phyloP scores from a whole-genome alignment of 2,797 vertebrate species.

The Tadarida brasiliensis region DNA sequence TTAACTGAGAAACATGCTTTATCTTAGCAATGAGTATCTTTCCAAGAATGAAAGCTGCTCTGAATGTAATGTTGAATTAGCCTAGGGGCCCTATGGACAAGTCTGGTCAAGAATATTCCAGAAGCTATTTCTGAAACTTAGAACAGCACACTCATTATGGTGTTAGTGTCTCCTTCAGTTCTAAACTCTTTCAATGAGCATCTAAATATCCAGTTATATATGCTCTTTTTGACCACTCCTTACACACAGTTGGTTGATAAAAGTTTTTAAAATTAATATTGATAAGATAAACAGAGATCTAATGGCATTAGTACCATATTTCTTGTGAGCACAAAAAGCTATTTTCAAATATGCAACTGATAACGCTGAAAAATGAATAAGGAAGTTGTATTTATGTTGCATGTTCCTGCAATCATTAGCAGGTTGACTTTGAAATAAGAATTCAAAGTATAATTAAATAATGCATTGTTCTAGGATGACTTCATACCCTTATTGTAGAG shows the following conservation, averaged over 20 bases:
- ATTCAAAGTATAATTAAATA: conserved; percentile 83
- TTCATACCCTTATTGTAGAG: conserved; percentile 69
- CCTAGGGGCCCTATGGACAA: neutral
- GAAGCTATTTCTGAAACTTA: conserved; percentile 24
- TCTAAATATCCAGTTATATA: neutral
- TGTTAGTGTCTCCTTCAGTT: neutral
- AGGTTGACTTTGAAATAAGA: conserved; percentile 77
- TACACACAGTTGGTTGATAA: neutral
- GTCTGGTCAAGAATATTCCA: conserved; percentile 50
- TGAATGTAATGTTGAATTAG: conserved; percentile 22
- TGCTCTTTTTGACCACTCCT: neutral
- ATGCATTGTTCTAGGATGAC: conserved; percentile 70
- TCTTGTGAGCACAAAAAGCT: conserved; percentile 50
- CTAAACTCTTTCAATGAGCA: neutral
- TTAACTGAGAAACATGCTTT: conserved; percentile 11
- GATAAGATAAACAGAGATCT: neutral
- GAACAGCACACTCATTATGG: neutral
- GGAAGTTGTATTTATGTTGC: conserved; percentile 79
- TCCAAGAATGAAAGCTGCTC: conserved; percentile 44
- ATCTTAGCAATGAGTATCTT: conserved; percentile 41
- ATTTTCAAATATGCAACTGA: conserved; percentile 75
- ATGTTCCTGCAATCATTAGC: conserved; percentile 83
- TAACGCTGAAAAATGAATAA: conserved; percentile 73
- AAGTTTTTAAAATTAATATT: neutral
- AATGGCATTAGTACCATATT: neutral